Evolutionary conservation across 1,140 invertebrate species (phyloP).

Genomic region (Nylanderia fulva): DNA sequence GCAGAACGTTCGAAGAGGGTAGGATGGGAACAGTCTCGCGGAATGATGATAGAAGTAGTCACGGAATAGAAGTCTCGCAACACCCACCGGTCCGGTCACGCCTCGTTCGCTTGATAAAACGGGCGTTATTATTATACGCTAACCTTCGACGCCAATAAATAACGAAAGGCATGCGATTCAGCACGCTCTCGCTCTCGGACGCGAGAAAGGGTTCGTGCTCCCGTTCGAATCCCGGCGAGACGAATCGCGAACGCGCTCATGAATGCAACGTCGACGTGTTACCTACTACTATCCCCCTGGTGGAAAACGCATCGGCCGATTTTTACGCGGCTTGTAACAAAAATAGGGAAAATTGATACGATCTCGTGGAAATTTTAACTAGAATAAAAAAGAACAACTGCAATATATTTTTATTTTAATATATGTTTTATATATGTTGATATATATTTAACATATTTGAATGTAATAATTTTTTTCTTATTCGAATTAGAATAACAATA

Average conservation of each 20-base stretch:
- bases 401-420: too few relatives aligned
- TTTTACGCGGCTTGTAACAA: constrained; percentile 38
- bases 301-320: constrained; percentile 4
- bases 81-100: constrained; percentile 73
- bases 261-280: constrained; percentile 72
- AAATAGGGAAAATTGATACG: constrained; percentile 12
- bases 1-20: too few relatives aligned
- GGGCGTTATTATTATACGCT: constrained; percentile 74
- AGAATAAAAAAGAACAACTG: neutral
- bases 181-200: constrained; percentile 78
- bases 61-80: neutral
- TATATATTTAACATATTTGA: too few relatives aligned
- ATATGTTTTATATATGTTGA: too few relatives aligned
- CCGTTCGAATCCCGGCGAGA: constrained; percentile 77
- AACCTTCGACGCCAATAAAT: constrained; percentile 81
- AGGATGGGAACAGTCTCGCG: neutral
- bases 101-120: constrained; percentile 74
- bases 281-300: neutral
- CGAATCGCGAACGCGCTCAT: constrained; percentile 79
- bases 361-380: neutral
- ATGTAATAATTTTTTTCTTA: too few relatives aligned
- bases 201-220: constrained; percentile 81
- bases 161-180: constrained; percentile 80
- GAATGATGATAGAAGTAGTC: constrained; percentile 15
- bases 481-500: too few relatives aligned